Evolutionary conservation across 2,888 invertebrate species (phyloP).

Genomic region (Hirtodrosophila histrioides): DNA sequence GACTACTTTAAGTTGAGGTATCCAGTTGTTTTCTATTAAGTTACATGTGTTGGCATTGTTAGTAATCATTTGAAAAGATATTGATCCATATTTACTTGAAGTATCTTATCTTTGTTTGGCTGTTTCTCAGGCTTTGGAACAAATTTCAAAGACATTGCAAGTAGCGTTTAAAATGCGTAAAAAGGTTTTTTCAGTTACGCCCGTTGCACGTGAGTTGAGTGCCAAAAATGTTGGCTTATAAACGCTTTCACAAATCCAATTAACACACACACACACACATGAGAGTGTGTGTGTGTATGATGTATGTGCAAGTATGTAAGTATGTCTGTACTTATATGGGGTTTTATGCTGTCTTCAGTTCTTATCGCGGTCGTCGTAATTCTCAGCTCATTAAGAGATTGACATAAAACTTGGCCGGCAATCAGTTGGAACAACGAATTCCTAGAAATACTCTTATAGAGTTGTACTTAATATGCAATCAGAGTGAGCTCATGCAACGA

Average conservation of each 20-base stretch:
- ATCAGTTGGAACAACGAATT: constrained; percentile 32
- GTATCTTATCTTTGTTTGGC: too few species aligned
- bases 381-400: constrained; percentile 43
- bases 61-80: constrained; percentile 11
- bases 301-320: constrained; percentile 10
- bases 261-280: constrained; percentile 39
- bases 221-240: constrained; percentile 36
- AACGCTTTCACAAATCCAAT: constrained; percentile 71
- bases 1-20: too few species aligned
- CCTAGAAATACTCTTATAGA: constrained; percentile 9
- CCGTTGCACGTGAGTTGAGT: constrained; percentile 51
- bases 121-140: too few species aligned
- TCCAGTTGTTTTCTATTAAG: too few species aligned
- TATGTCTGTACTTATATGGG: too few species aligned
- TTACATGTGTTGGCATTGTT: too few species aligned
- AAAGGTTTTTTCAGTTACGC: constrained; percentile 20
- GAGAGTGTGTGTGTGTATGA: not conserved
- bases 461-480: constrained; percentile 19
- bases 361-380: constrained; percentile 36
- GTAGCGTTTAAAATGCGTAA: too few species aligned
- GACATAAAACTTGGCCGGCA: constrained; percentile 27
- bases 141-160: too few species aligned
- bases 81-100: constrained; percentile 1
- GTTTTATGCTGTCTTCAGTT: constrained; percentile 23
- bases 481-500: constrained; percentile 30